These are phyloP conservation scores for Idaea straminata DNA, from an alignment of 2,888 invertebrate species.

Conservation along the genomic window DNA sequence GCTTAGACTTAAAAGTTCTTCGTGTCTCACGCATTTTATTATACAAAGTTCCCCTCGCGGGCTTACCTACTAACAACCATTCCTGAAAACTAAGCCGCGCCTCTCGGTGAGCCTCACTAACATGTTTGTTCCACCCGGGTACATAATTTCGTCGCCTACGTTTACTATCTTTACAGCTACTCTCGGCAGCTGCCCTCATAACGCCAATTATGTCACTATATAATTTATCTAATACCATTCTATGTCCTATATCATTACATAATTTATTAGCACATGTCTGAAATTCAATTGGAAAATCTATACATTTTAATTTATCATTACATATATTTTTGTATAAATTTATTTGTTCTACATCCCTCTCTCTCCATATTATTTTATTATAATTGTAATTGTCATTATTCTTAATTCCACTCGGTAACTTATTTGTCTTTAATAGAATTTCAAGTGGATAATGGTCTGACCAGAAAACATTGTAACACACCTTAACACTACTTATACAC, in stretches of 20 bases:
- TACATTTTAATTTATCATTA: conserved; percentile 1
- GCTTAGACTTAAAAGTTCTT: conserved; percentile 7
- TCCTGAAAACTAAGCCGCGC: conserved; percentile 5
- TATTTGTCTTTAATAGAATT: conserved; percentile 9
- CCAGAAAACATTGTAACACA: conserved; percentile 8
- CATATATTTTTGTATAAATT: neutral
- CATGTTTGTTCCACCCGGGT: neutral
- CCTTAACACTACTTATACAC: conserved; percentile 5
- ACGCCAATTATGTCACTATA: neutral
- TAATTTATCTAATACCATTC: conserved; percentile 6
- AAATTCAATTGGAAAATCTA: neutral
- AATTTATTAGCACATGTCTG: conserved; percentile 4
- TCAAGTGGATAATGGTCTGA: conserved; percentile 16
- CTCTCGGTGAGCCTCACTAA: neutral
- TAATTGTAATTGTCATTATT: neutral
- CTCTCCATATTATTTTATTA: conserved; percentile 7
- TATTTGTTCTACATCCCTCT: conserved; percentile 9
- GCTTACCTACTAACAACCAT: conserved; percentile 6
- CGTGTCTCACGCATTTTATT: conserved; percentile 6
- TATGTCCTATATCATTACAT: conserved; percentile 3
- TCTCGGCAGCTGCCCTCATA: neutral
- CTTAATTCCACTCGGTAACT: neutral
- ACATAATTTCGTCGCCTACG: neutral
- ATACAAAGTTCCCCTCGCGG: conserved; percentile 2
- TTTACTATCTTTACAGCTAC: neutral